A percentile compares a stretch with the other conserved stretches of the same genome.
Evolutionary conservation across 2,888 invertebrate species (phyloP).

Genomic region (Molorchus minor): DNA sequence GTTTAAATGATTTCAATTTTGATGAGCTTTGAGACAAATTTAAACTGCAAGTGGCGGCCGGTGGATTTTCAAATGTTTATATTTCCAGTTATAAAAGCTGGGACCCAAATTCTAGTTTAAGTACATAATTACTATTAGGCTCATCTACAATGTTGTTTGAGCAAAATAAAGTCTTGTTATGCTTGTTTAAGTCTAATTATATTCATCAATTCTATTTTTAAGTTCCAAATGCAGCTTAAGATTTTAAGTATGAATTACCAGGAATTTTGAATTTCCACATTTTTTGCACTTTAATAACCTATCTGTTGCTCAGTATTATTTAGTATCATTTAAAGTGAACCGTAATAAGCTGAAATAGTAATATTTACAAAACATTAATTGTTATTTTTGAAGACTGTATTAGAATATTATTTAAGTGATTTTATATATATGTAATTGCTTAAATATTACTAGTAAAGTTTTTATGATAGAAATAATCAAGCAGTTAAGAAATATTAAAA

Average conservation of each 20-base stretch:
- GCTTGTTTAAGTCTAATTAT: too few relatives aligned
- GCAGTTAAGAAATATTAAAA: slow-evolving; percentile 6
- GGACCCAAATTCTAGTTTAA: too few relatives aligned
- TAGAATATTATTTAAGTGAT: slow-evolving; percentile 23
- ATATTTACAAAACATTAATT: neutral
- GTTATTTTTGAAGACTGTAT: slow-evolving; percentile 22
- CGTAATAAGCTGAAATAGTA: neutral
- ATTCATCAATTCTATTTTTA: too few relatives aligned
- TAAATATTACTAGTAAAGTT: slow-evolving; percentile 19
- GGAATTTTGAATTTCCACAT: neutral
- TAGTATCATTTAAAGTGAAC: slow-evolving; percentile 2
- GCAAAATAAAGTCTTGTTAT: too few relatives aligned
- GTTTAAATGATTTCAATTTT: too few relatives aligned
- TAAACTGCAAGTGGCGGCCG: too few relatives aligned
- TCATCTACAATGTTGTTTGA: too few relatives aligned
- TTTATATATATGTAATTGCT: slow-evolving; percentile 15
- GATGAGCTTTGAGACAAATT: too few relatives aligned
- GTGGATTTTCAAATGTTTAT: too few relatives aligned
- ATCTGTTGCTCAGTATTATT: slow-evolving; percentile 16
- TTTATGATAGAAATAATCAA: slow-evolving; percentile 9
- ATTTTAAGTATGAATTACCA: neutral
- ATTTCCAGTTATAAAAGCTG: too few relatives aligned
- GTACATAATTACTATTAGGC: too few relatives aligned
- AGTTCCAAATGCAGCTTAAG: neutral
- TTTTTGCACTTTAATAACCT: neutral